These are phyloP conservation scores for Myrmecophaga tridactyla DNA, from an alignment of 2,113 vertebrate genomes.

Conservation along the genomic window DNA sequence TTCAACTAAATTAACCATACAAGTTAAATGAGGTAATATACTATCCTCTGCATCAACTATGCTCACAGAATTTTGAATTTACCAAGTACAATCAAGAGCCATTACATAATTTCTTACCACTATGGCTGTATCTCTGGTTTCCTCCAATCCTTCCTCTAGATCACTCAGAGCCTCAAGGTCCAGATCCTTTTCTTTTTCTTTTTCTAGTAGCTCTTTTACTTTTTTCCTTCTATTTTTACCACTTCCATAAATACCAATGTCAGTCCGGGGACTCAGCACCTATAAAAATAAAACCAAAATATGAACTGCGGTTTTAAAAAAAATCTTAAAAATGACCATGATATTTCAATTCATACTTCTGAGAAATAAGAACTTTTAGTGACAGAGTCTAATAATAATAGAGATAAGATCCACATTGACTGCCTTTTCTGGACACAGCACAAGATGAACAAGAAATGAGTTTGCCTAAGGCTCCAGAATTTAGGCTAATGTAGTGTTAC, in stretches of 20 bases:
- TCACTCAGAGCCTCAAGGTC: conserved; percentile 94
- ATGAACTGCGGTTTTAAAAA: not conserved
- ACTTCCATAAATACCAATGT: conserved; percentile 97
- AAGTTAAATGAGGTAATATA: too few relatives aligned
- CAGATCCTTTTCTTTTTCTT: conserved; percentile 92
- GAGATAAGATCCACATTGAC: not conserved
- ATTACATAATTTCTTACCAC: conserved; percentile 85
- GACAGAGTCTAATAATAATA: not conserved
- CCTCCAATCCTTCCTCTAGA: conserved; percentile 91
- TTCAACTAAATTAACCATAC: too few relatives aligned
- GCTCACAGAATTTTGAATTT: not conserved
- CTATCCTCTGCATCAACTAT: too few relatives aligned
- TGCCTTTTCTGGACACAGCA: conserved; percentile 8
- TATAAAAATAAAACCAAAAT: conserved; percentile 73
- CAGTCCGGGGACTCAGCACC: conserved; percentile 96
- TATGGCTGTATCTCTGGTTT: conserved; percentile 90
- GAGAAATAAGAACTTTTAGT: conserved; percentile 12
- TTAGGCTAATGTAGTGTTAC: not conserved
- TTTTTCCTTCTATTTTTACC: conserved; percentile 95
- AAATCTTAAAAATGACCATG: not conserved
- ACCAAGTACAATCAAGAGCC: not conserved
- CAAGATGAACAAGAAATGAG: not conserved
- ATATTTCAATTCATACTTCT: conserved; percentile 28
- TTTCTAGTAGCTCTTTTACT: conserved; percentile 95
- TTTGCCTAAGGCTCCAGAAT: not conserved